Conservation (phyloP, 2,113 vertebrate genomes). For the Dipodomys merriami region DNA sequence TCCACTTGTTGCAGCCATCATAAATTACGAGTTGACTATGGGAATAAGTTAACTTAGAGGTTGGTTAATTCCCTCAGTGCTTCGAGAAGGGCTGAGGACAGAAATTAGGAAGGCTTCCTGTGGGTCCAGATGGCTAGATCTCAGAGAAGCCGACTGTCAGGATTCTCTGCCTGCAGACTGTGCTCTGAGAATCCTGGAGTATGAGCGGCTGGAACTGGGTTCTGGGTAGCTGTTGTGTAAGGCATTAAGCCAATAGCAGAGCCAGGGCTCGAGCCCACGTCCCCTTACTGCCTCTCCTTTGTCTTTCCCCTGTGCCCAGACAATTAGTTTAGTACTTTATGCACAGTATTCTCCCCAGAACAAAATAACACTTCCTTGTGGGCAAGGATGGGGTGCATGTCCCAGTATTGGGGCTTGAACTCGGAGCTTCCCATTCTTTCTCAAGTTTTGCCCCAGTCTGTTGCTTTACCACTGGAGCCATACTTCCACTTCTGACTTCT, state of each 20-base stretch:
- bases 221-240: rapidly evolving
- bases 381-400: neutral
- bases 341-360: neutral
- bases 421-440: no score
- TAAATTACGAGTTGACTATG: no score
- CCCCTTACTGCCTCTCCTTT: no score
- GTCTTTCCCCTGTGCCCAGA: neutral
- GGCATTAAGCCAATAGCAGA: neutral
- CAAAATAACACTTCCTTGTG: neutral
- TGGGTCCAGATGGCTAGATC: neutral
- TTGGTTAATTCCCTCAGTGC: neutral
- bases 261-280: neutral
- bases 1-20: neutral
- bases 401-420: no score
- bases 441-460: no score
- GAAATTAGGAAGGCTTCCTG: neutral
- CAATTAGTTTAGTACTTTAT: neutral
- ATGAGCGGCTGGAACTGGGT: neutral
- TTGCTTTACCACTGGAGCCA: no score
- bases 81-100: neutral
- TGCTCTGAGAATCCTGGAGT: rapidly evolving
- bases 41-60: neutral
- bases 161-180: neutral
- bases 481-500: no score
- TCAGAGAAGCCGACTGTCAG: neutral